Base-by-base conservation (phyloP, 2,113 vertebrate species). In the Vidua chalybeata region DNA sequence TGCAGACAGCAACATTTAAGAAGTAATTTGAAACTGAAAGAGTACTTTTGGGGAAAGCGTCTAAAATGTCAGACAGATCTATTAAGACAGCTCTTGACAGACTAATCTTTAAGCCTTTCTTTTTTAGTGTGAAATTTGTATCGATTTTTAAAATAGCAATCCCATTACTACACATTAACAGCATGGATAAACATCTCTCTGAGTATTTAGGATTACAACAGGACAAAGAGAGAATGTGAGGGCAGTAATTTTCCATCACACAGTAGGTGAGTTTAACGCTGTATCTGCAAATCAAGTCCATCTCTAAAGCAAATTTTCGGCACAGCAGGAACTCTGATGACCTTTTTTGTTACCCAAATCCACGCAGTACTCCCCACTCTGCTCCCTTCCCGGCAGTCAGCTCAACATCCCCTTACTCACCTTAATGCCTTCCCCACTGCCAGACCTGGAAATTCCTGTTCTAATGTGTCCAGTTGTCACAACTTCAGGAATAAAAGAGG, bases 101-200 rank as follows among this genome's bases (percentile, higher is more conserved):
- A 81, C 76, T 78, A 89, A 95, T 96, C 91, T 67, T 87, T 92
- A 90, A 93, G 61, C 56, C 61, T 35, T 86, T 74, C 80, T 87
- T 92, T 90, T 91, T 81, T n/a, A 89, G 91, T 55, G 94, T 96
- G 93, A 94, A 91, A 92, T 87, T 89, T 75, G 68, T 92, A 97
- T 97, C 2, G 96, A 97, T 97, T 97, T 97, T 93, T 90, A 87
- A 97, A 95, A 96, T 94, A 93, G 86, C 93, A 71, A 92, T 75
- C 89, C 95, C 96, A 97, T 97, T 97, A 97, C 94, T 87, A 92
- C 94, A 96, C 96, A 97, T 96, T 97, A 97, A 93, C 80, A 87
- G 95, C 94, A 93, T 52, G 48, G 93, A 89, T 83, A 93, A 94
- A 73, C 80, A 81, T 86, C 94, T 91, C 79, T 77, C 55, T 0